Percentiles rank a stretch among this genome's conserved stretches.
Evolutionary conservation across 2,888 invertebrate genomes (phyloP).

Genomic region (Watsonalla binaria): DNA sequence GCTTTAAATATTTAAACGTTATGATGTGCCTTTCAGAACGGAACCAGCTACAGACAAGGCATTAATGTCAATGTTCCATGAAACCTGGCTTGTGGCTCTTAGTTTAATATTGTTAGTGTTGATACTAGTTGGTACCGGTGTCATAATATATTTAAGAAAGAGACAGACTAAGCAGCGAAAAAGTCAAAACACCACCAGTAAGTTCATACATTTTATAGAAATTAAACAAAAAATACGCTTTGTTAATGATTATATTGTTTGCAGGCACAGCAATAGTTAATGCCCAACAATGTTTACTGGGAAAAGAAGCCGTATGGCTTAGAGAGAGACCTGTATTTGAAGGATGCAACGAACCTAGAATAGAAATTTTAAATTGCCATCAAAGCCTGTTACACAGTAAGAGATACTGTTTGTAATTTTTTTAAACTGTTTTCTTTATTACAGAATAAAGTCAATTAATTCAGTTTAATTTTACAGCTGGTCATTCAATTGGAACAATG

Average conservation of each 20-base stretch:
- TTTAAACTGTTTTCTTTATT: not conserved
- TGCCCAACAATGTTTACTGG: constrained; percentile 67
- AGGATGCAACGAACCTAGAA: constrained; percentile 66
- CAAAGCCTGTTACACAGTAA: constrained; percentile 64
- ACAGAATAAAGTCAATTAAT: not conserved
- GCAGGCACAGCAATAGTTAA: constrained; percentile 60
- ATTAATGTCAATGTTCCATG: constrained; percentile 69
- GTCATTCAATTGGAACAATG: constrained; percentile 62
- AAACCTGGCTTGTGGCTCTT: constrained; percentile 69
- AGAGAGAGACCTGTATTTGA: constrained; percentile 66
- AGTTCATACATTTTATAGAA: constrained; percentile 11
- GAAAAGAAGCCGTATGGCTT: constrained; percentile 72
- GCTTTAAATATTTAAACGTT: constrained; percentile 14
- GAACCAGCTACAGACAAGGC: constrained; percentile 72
- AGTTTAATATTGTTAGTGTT: constrained; percentile 63
- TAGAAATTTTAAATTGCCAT: constrained; percentile 70
- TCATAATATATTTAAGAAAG: constrained; percentile 59
- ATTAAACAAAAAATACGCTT: not conserved
- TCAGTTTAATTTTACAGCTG: constrained; percentile 38
- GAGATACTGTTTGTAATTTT: constrained; percentile 6
- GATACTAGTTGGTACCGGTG: constrained; percentile 56
- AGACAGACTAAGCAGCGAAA: constrained; percentile 65
- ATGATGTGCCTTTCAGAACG: constrained; percentile 52
- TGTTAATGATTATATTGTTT: constrained; percentile 11
- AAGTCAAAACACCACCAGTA: constrained; percentile 60